Evolutionary conservation across 2,113 vertebrate species (phyloP).

Genomic region (Nanger granti): DNA sequence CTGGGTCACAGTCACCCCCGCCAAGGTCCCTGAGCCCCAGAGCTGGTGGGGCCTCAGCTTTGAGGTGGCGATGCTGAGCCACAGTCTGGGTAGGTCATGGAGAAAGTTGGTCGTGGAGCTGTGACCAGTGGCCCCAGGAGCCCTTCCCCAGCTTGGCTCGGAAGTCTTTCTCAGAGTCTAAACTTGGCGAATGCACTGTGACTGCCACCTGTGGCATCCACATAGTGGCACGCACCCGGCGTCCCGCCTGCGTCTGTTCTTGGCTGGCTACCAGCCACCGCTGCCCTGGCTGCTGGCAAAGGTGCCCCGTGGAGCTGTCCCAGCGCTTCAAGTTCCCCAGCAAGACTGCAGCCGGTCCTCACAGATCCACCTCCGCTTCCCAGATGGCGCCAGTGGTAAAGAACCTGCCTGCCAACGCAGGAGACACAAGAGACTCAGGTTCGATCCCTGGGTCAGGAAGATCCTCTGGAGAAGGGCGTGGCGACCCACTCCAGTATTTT

Average conservation of each 20-base stretch:
- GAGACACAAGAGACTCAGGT: not conserved
- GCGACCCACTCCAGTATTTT: not conserved
- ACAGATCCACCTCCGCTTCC: not conserved
- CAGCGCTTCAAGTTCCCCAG: not conserved
- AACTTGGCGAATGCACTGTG: conserved; percentile 35
- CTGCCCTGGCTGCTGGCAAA: not conserved
- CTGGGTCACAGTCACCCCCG: not conserved
- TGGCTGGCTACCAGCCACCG: not conserved
- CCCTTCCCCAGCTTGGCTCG: not conserved
- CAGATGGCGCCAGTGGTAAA: not conserved
- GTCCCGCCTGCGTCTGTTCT: not conserved
- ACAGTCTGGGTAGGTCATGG: not conserved
- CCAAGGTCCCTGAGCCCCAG: not conserved
- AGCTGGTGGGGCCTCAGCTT: not conserved
- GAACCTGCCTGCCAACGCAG: not conserved
- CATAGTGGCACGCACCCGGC: not conserved
- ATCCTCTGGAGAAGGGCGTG: not conserved
- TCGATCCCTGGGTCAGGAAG: not conserved
- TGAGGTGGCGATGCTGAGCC: not conserved
- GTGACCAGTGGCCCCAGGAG: not conserved
- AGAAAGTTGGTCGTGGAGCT: not conserved
- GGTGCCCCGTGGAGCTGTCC: not conserved
- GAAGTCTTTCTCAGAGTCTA: conserved; percentile 19
- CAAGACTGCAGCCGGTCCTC: not conserved
- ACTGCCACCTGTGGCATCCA: conserved; percentile 44